phyloP scores from a whole-genome alignment of 2,888 invertebrate species.

The Tipula confusa region DNA sequence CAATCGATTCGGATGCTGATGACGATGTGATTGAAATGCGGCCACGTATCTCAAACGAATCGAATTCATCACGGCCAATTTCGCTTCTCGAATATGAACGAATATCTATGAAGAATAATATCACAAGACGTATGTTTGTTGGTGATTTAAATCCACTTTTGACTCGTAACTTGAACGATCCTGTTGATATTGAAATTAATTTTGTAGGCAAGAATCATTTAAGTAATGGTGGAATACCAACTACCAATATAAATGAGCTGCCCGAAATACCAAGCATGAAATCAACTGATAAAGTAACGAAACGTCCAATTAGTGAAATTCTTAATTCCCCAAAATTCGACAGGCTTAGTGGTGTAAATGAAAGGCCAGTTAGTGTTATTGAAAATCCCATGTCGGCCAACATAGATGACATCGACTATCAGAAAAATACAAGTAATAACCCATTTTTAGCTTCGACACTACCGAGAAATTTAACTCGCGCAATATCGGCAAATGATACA shows the following conservation, averaged over 20 bases:
- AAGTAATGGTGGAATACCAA: neutral
- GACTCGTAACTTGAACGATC: neutral
- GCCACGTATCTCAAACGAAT: neutral
- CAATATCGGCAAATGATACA: conserved; percentile 29
- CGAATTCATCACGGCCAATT: neutral
- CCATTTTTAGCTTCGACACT: neutral
- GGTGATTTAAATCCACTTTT: conserved; percentile 27
- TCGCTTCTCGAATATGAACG: neutral
- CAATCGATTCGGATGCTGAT: conserved; percentile 35
- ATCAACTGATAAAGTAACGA: neutral
- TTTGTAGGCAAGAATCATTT: conserved; percentile 4
- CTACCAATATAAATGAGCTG: neutral
- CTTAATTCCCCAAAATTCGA: neutral
- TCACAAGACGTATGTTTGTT: neutral
- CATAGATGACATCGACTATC: neutral
- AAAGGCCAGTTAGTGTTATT: neutral
- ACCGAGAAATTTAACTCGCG: neutral
- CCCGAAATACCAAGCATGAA: conserved; percentile 20
- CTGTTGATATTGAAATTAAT: conserved; percentile 3
- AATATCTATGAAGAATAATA: conserved; percentile 26
- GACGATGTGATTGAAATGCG: conserved; percentile 36
- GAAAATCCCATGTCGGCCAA: neutral
- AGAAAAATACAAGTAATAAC: neutral
- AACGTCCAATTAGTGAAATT: conserved; percentile 15
- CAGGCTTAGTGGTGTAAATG: neutral